Evolutionary conservation across 2,888 invertebrate genomes (phyloP).

Genomic region (Tachina fera): DNA sequence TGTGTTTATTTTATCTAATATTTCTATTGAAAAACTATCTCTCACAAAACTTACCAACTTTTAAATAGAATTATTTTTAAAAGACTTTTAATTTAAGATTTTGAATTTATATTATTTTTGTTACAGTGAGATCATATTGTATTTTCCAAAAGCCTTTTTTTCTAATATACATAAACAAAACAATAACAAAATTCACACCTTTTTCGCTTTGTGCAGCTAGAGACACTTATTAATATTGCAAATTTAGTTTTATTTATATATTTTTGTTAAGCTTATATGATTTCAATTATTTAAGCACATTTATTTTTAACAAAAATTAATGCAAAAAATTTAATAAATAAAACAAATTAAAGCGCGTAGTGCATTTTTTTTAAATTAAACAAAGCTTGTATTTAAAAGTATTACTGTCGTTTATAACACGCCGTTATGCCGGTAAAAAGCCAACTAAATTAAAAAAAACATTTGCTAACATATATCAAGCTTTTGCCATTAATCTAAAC

Average conservation of each 20-base stretch:
- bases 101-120: conserved; percentile 6
- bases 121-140: conserved; percentile 51
- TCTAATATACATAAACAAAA: conserved; percentile 25
- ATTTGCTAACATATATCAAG: conserved; percentile 67
- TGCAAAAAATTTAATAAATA: background rate
- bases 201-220: conserved; percentile 11
- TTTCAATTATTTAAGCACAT: background rate
- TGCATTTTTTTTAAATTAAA: conserved; percentile 38
- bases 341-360: conserved; percentile 16
- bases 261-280: background rate
- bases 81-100: background rate
- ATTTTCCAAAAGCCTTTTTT: background rate
- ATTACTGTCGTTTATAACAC: conserved; percentile 40
- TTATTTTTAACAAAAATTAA: background rate
- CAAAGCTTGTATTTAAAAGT: background rate
- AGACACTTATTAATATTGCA: conserved; percentile 12
- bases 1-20: no score
- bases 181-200: conserved; percentile 49
- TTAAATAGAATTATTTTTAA: no score
- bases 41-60: no score
- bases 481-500: conserved; percentile 44
- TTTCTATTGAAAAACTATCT: no score
- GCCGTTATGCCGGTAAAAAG: conserved; percentile 65
- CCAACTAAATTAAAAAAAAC: conserved; percentile 65
- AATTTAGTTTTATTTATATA: background rate